Percentiles rank a stretch among this genome's conserved stretches.
Conservation (phyloP, 2,888 invertebrate species). For the Hermodice carunculata region DNA sequence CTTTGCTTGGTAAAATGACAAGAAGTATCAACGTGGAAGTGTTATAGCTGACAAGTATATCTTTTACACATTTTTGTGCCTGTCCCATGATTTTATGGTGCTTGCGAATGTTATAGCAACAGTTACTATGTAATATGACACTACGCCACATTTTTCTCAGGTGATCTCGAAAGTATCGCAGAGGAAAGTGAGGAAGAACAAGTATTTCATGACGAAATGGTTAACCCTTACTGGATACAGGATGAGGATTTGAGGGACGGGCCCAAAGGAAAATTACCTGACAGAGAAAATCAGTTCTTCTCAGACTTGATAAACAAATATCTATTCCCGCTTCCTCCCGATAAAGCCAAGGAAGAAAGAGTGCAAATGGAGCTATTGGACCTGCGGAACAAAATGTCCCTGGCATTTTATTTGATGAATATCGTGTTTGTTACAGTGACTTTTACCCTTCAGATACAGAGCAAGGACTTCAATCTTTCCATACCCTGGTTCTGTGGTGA, state of each 20-base stretch:
- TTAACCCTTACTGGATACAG: constrained; percentile 81
- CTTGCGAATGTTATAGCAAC: too few species aligned
- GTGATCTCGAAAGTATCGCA: too few species aligned
- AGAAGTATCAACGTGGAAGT: too few species aligned
- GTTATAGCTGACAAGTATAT: too few species aligned
- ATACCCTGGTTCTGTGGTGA: too few species aligned
- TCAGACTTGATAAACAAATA: constrained; percentile 84
- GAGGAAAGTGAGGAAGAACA: too few species aligned
- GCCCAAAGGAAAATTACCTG: constrained; percentile 88
- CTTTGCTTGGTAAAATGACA: too few species aligned
- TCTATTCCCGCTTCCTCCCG: constrained; percentile 86
- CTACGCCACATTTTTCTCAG: too few species aligned
- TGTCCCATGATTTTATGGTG: too few species aligned
- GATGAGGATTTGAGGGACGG: constrained; percentile 91
- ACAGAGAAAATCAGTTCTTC: constrained; percentile 92
- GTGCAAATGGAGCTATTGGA: constrained; percentile 78
- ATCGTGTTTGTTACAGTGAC: constrained; percentile 94
- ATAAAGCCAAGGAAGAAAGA: constrained; percentile 76
- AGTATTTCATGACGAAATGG: constrained; percentile 1
- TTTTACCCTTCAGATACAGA: constrained; percentile 54
- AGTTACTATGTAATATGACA: too few species aligned
- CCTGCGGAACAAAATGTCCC: constrained; percentile 84
- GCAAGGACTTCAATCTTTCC: too few species aligned
- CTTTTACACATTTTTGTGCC: too few species aligned
- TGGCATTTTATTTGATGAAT: constrained; percentile 93